Evolutionary conservation across 2,888 invertebrate species (phyloP).

Genomic region (Myopa testacea): DNA sequence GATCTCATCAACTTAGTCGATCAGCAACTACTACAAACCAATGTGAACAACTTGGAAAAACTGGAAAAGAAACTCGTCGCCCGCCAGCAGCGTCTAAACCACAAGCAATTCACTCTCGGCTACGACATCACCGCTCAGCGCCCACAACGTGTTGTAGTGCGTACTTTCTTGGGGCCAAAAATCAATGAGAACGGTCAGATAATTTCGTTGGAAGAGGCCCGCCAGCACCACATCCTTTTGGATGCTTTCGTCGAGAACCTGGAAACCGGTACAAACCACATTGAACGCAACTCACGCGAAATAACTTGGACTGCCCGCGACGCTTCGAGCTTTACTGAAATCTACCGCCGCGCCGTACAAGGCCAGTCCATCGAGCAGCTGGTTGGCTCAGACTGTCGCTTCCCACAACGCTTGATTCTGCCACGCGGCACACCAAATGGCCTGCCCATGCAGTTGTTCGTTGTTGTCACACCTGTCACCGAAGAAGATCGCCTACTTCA

Average conservation of each 20-base stretch:
- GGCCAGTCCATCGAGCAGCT: neutral
- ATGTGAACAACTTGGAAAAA: conserved; percentile 52
- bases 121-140: conserved; percentile 72
- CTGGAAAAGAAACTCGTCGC: conserved; percentile 61
- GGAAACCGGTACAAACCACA: conserved; percentile 66
- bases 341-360: conserved; percentile 68
- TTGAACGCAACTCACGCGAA: conserved; percentile 50
- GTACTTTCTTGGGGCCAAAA: conserved; percentile 77
- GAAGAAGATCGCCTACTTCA: conserved; percentile 30
- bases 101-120: conserved; percentile 74
- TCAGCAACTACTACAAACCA: conserved; percentile 54
- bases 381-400: conserved; percentile 69
- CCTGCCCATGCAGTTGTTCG: conserved; percentile 72
- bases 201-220: conserved; percentile 70
- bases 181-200: conserved; percentile 70
- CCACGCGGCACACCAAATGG: conserved; percentile 75
- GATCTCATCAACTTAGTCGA: conserved; percentile 70
- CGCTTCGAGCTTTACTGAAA: conserved; percentile 64
- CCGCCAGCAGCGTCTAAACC: conserved; percentile 77
- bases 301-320: conserved; percentile 69
- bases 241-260: conserved; percentile 74
- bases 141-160: conserved; percentile 71
- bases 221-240: conserved; percentile 73
- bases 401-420: conserved; percentile 73
- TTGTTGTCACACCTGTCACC: conserved; percentile 70